A percentile compares a stretch with the other conserved stretches of the same genome.
These are phyloP conservation scores for Bombyx huttoni DNA, from an alignment of 2,888 invertebrate genomes.

Conservation along the genomic window DNA sequence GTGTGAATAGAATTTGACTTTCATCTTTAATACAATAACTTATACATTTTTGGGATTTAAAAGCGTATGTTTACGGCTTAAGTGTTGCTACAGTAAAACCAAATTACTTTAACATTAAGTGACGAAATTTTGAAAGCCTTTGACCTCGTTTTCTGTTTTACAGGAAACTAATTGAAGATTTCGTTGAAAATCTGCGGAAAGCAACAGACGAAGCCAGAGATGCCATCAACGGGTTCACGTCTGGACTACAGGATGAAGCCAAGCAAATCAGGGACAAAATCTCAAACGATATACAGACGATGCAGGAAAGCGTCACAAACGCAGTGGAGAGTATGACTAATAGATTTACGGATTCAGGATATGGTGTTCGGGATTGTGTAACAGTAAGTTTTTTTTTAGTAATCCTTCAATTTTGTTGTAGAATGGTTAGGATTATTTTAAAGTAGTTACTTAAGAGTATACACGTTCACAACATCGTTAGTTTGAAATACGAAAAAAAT, in stretches of 20 bases:
- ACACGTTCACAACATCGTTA: too few species aligned
- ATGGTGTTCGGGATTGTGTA: constrained; percentile 34
- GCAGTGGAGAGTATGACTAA: constrained; percentile 30
- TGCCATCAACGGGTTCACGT: constrained; percentile 29
- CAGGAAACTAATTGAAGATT: constrained; percentile 36
- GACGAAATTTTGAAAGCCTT: not conserved
- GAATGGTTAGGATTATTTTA: too few species aligned
- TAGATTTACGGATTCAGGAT: constrained; percentile 27
- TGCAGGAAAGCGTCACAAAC: constrained; percentile 25
- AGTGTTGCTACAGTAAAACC: too few species aligned
- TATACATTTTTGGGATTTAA: too few species aligned
- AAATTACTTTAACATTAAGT: too few species aligned
- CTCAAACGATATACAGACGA: constrained; percentile 22
- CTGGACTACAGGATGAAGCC: constrained; percentile 30
- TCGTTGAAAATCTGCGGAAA: constrained; percentile 29
- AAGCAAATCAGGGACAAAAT: constrained; percentile 23
- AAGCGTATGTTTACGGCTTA: too few species aligned
- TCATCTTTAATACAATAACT: too few species aligned
- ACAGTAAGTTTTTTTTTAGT: constrained; percentile 25
- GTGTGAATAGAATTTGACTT: too few species aligned
- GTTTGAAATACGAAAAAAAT: too few species aligned
- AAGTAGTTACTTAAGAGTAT: too few species aligned
- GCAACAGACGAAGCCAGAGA: constrained; percentile 36
- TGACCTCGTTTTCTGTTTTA: constrained; percentile 2
- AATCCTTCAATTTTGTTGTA: too few species aligned